Evolutionary conservation across 2,888 invertebrate species (phyloP), one percentile per base, ranked within the genome.

Genomic region (Gari tellinella): DNA sequence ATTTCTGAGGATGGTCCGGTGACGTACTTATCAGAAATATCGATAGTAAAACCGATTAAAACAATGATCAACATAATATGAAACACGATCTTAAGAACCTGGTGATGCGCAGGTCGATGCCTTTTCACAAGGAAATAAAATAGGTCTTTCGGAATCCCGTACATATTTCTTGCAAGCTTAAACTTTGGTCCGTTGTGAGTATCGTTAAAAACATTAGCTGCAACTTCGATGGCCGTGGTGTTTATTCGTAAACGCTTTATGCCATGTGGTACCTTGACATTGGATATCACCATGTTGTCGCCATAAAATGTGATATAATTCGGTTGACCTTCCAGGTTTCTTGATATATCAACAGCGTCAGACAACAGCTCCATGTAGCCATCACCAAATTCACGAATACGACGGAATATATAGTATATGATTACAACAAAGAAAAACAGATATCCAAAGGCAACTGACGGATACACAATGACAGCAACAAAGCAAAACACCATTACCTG

Each of bases 381-480:
- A 41, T 61, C 61, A 0, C 74, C 69, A 31, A 74, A 74, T 8
- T 56, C 61, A 21, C 61, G 57, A n/a, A 69, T 46, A 25, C 68
- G 26, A 2, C 61, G 64, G 43, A 69, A 41, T 8, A 74, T n/a
- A 41, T 74, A 69, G 25, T 69, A 74, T 19, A 74, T n/a, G 26
- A 69, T 41, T 17, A 74, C 60, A 8, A 69, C n/a, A 14, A 65
- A 60, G 62, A 74, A 69, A 26, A 68, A 74, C 17, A 74, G 57
- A 56, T 69, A 69, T 4, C 68, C 69, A 38, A 74, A 68, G 0
- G 74, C 46, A 25, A 56, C 51, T 0, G 74, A 51, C 12, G 74
- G 74, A 14, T 51, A 69, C 7, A 74, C 46, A 26, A 74, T 61
- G 14, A 74, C 56, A 8, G 74, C 74, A n/a, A 74, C 62, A n/a